phyloP scores from a whole-genome alignment of 2,113 vertebrate species.

The Elachura formosa region DNA sequence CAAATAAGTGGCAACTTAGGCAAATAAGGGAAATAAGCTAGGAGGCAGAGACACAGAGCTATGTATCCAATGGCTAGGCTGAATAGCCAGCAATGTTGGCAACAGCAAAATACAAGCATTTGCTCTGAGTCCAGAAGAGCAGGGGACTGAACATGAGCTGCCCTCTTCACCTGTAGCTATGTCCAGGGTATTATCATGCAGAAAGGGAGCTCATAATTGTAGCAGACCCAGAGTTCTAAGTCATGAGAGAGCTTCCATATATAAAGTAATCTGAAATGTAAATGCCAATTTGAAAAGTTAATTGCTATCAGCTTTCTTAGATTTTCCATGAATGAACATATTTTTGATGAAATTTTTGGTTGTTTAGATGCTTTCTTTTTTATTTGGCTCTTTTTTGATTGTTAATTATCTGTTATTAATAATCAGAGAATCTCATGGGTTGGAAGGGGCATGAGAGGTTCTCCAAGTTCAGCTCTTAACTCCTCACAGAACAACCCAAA shows the following conservation, averaged over 20 bases:
- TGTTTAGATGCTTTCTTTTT: background rate
- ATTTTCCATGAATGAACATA: background rate
- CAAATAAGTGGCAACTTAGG: background rate
- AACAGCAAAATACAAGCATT: background rate
- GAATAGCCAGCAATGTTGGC: background rate
- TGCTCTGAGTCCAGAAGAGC: background rate
- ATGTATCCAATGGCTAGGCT: background rate
- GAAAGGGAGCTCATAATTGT: background rate
- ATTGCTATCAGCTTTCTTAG: background rate
- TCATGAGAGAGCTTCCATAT: background rate
- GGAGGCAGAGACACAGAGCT: too few relatives aligned
- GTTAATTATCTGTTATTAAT: background rate
- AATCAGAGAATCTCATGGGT: background rate
- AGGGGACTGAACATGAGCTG: background rate
- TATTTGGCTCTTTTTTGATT: background rate
- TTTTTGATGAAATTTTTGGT: background rate
- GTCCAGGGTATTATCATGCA: background rate
- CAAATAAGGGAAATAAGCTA: background rate
- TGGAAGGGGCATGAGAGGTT: accelerated
- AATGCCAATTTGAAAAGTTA: background rate
- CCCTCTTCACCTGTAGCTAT: background rate
- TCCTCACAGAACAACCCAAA: background rate
- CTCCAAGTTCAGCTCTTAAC: background rate
- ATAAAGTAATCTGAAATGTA: background rate
- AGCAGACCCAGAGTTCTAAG: background rate